Percentiles rank a stretch among this genome's conserved stretches.
These are phyloP conservation scores for Tupiocoris notatus DNA, from an alignment of 2,888 invertebrate species.

Conservation along the genomic window DNA sequence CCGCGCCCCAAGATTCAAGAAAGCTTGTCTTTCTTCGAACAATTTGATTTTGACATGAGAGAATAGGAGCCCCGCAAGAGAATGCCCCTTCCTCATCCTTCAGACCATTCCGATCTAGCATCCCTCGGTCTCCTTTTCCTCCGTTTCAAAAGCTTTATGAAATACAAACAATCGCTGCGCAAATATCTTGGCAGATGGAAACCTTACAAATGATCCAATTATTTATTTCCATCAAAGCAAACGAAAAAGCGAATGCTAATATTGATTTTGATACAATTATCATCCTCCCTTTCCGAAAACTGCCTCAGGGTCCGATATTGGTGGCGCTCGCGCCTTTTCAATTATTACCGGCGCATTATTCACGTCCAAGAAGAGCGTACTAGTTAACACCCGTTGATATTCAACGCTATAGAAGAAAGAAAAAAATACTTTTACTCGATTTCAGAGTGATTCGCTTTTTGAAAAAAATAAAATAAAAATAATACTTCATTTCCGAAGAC, in stretches of 20 bases:
- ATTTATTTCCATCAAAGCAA: slow-evolving; percentile 39
- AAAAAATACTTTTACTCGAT: too few species aligned
- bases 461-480: too few species aligned
- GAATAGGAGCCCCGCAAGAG: slow-evolving; percentile 2
- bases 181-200: slow-evolving; percentile 32
- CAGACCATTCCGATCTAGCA: background rate
- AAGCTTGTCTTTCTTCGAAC: slow-evolving; percentile 35
- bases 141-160: slow-evolving; percentile 30
- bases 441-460: too few species aligned
- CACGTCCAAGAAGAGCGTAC: too few species aligned
- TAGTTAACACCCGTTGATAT: too few species aligned
- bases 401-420: too few species aligned
- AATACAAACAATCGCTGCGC: slow-evolving; percentile 32
- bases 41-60: slow-evolving; percentile 32
- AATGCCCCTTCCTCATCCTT: background rate
- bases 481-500: too few species aligned
- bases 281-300: background rate
- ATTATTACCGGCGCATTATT: too few species aligned
- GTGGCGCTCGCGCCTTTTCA: too few species aligned
- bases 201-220: slow-evolving; percentile 40
- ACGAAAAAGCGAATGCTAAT: slow-evolving; percentile 35
- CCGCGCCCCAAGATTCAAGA: background rate
- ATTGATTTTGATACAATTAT: slow-evolving; percentile 38
- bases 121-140: background rate
- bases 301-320: background rate